Conservation (phyloP, 2,888 invertebrate species). For the Hyposoter didymator region DNA sequence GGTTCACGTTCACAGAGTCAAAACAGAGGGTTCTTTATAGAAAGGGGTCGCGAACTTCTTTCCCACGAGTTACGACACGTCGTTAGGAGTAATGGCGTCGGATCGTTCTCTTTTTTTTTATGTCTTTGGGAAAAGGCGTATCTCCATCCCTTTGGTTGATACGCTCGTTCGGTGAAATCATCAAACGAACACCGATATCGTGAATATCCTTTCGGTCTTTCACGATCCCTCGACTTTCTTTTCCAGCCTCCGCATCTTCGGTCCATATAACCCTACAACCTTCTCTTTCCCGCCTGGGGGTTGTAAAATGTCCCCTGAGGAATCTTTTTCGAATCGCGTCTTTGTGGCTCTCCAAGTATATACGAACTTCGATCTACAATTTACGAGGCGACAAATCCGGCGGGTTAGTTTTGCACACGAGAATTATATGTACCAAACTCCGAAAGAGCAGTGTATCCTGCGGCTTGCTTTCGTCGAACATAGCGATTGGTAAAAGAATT, state of each 20-base stretch:
- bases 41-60: constrained; percentile 47
- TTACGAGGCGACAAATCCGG: constrained; percentile 64
- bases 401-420: constrained; percentile 35
- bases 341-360: neutral
- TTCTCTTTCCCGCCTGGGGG: constrained; percentile 11
- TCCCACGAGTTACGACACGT: constrained; percentile 70
- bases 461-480: neutral
- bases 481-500: neutral
- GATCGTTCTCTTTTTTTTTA: constrained; percentile 55
- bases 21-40: constrained; percentile 4
- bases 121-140: constrained; percentile 47
- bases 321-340: constrained; percentile 38
- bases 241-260: constrained; percentile 1
- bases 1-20: constrained; percentile 10
- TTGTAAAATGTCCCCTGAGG: constrained; percentile 39
- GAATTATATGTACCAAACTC: constrained; percentile 32
- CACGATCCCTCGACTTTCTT: constrained; percentile 35
- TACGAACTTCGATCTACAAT: constrained; percentile 50
- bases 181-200: constrained; percentile 50
- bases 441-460: neutral
- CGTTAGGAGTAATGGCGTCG: constrained; percentile 73
- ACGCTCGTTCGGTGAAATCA: constrained; percentile 54
- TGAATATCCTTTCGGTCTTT: constrained; percentile 59
- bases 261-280: constrained; percentile 2
- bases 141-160: constrained; percentile 25